Percentiles rank a stretch among this genome's conserved stretches.
phyloP scores from a whole-genome alignment of 2,113 vertebrate species.

The Bombycilla garrulus region DNA sequence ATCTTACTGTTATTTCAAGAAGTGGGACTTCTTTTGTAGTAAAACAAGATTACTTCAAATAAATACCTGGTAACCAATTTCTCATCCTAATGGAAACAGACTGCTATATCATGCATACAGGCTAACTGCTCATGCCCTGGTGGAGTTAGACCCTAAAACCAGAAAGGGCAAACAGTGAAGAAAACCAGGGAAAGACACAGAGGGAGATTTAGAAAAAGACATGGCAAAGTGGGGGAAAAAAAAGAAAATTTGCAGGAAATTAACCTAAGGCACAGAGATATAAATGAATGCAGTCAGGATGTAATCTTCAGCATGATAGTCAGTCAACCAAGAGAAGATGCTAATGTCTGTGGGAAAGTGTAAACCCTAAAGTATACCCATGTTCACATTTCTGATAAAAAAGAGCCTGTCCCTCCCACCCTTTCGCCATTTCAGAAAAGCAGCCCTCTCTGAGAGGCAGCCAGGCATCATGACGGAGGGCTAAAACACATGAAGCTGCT shows the following conservation, averaged over 20 bases:
- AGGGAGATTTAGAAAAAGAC: neutral
- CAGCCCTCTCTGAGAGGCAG: slow-evolving; percentile 36
- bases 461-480: slow-evolving; percentile 13
- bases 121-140: neutral
- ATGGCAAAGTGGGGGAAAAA: neutral
- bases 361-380: neutral
- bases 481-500: slow-evolving; percentile 68
- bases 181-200: neutral
- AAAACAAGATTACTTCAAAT: slow-evolving; percentile 51
- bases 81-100: slow-evolving; percentile 48
- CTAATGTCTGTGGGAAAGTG: neutral
- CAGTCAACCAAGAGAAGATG: neutral
- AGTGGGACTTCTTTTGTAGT: neutral
- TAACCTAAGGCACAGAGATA: neutral
- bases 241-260: neutral
- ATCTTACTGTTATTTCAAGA: slow-evolving; percentile 21
- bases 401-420: neutral
- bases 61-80: slow-evolving; percentile 56
- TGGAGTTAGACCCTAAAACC: neutral
- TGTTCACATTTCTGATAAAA: neutral
- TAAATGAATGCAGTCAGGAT: neutral
- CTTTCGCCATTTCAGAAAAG: slow-evolving; percentile 47
- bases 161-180: neutral
- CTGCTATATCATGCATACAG: fast-evolving
- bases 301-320: neutral